These are phyloP conservation scores for Galleria mellonella DNA, from an alignment of 1,140 invertebrate genomes.

Conservation along the genomic window DNA sequence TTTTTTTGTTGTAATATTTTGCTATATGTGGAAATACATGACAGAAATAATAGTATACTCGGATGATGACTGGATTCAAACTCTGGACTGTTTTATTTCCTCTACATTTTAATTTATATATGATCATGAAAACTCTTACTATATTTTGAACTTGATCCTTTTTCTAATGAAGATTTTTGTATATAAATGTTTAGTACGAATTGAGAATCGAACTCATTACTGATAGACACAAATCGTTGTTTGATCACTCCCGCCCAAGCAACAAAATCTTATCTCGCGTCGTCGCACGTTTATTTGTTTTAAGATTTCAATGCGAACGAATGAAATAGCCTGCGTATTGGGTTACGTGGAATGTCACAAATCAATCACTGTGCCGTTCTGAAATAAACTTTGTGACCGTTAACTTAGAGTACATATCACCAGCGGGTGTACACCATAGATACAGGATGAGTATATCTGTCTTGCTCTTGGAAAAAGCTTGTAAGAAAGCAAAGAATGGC, in stretches of 20 bases:
- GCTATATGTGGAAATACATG: too few species aligned
- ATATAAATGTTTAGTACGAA: neutral
- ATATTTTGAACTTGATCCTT: too few species aligned
- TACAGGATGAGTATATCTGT: slow-evolving; percentile 37
- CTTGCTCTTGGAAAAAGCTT: slow-evolving; percentile 61
- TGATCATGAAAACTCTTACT: too few species aligned
- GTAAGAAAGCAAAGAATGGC: slow-evolving; percentile 70
- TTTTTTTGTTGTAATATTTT: too few species aligned
- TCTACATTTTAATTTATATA: too few species aligned
- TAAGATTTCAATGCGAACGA: slow-evolving; percentile 64
- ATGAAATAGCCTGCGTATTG: slow-evolving; percentile 52
- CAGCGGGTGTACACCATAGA: slow-evolving; percentile 11
- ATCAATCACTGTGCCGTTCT: neutral
- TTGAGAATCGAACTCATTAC: slow-evolving; percentile 1
- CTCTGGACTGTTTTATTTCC: too few species aligned
- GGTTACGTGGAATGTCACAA: slow-evolving; percentile 29
- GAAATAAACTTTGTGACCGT: slow-evolving; percentile 10
- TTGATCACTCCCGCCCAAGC: slow-evolving; percentile 42
- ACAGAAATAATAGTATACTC: too few species aligned
- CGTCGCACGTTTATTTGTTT: slow-evolving; percentile 66
- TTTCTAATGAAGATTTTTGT: too few species aligned
- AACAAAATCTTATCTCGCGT: slow-evolving; percentile 53
- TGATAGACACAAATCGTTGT: slow-evolving; percentile 27
- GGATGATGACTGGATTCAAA: too few species aligned
- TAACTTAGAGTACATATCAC: slow-evolving; percentile 20